Evolutionary conservation across 2,797 vertebrate species (phyloP), one percentile per base, ranked within the genome.

Genomic region (Tadarida brasiliensis): DNA sequence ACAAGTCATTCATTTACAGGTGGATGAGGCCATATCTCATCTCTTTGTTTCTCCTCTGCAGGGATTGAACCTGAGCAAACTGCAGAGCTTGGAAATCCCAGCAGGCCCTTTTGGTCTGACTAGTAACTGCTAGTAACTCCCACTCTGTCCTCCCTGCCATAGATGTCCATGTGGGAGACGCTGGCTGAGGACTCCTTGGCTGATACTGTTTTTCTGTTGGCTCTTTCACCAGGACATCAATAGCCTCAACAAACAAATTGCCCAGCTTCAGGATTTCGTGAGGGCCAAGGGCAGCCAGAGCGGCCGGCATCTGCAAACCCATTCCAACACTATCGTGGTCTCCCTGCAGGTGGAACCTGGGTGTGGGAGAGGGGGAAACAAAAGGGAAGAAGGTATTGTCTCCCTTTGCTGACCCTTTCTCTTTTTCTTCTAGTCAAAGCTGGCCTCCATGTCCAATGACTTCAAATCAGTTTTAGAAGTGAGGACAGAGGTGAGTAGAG

Each of bases 401-500:
- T 68, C 65, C 30, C 30, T 33, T 57, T 44, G 65, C 44, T 85
- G 49, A 95, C 51, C 3, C 11, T 20, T 16, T 73, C 33, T 87
- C 47, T 87, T 87, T 97, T 97, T 28, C 96, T 97, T 95, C 59
- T 98, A 99, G 99, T 99, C 99, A 28, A 99, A 99, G 97, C 97
- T 99, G 97, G 99, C 99, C 26, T 99, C 99, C 1, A 99, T 99
- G 99, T 99, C 99, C 94, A 99, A 99, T 57, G 99, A 99, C 98
- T 99, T 99, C 98, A 99, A 99, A 95, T 99, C 99, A 0, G 99
- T 99, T 86, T 98, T 99, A 81, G 99, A 99, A 98, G 99, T 99
- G 90, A 99, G 99, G 98, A 99, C 99, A 44, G 99, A 99, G 99
- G 99, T 99, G 96, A 99, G 98, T 30, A 68, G n/a, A 47, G 15